Percentiles rank a stretch among this genome's conserved stretches.
Evolutionary conservation across 2,113 vertebrate genomes (phyloP).

Genomic region (Pteruthius melanotis): DNA sequence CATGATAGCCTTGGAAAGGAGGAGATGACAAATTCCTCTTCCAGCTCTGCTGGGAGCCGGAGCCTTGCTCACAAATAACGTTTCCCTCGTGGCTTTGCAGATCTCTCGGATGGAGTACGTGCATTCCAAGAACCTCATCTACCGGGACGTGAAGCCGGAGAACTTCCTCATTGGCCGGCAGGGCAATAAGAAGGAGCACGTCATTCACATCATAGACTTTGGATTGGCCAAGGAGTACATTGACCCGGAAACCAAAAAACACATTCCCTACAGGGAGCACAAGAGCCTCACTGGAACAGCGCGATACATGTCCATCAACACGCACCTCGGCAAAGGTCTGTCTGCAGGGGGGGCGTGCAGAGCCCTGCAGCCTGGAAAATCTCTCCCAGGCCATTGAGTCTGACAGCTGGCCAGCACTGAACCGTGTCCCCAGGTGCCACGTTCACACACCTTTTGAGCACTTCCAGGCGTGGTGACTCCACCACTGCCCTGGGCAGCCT

Average conservation of each 20-base stretch:
- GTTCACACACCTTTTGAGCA: background rate
- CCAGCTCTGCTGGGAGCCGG: background rate
- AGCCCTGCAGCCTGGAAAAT: background rate
- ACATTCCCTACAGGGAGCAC: conserved; percentile 98
- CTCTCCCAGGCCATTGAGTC: background rate
- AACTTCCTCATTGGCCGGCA: conserved; percentile 97
- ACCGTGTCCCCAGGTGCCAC: background rate
- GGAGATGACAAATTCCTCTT: background rate
- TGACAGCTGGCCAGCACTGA: background rate
- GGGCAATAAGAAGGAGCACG: conserved; percentile 96
- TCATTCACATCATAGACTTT: conserved; percentile 99
- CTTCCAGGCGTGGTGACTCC: background rate
- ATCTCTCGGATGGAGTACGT: conserved; percentile 98
- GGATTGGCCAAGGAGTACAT: conserved; percentile 98
- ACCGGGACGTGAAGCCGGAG: conserved; percentile 97
- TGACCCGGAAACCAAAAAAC: conserved; percentile 99
- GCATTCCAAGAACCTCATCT: conserved; percentile 99
- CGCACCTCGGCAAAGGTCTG: conserved; percentile 97
- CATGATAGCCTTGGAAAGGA: background rate
- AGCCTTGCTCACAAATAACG: background rate
- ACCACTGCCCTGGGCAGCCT: background rate
- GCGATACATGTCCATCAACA: conserved; percentile 99
- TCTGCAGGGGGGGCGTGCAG: background rate
- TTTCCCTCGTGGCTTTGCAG: conserved; percentile 60
- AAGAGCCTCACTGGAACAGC: conserved; percentile 98